Percentiles rank a stretch among this genome's conserved stretches.
Conservation (phyloP, 2,797 vertebrate genomes). For the Xiphophorus birchmanni region DNA sequence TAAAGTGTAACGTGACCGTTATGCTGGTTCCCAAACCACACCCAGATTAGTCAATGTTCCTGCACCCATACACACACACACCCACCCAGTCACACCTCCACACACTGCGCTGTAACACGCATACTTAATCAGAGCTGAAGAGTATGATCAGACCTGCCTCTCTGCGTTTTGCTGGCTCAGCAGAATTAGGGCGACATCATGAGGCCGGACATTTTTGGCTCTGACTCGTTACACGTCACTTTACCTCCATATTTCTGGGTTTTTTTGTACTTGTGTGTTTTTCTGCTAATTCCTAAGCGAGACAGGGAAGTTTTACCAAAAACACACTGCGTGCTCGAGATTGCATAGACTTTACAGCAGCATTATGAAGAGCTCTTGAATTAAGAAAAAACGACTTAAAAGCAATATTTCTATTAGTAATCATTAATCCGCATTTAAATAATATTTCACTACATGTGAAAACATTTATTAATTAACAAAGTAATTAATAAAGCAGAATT, state of each 20-base stretch:
- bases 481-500: not conserved
- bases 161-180: slow-evolving; percentile 45
- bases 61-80: slow-evolving; percentile 4
- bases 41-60: slow-evolving; percentile 28
- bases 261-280: not conserved
- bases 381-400: not conserved
- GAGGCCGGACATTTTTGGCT: slow-evolving; percentile 18
- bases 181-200: slow-evolving; percentile 17
- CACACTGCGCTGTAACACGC: not conserved
- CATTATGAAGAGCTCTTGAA: not conserved
- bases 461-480: not conserved
- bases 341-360: not conserved
- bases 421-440: not conserved
- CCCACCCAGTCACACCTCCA: slow-evolving; percentile 5
- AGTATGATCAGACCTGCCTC: not conserved
- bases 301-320: not conserved
- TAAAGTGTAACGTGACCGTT: slow-evolving; percentile 33
- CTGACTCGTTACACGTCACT: slow-evolving; percentile 27
- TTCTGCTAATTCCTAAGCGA: not conserved
- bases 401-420: not conserved
- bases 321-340: not conserved
- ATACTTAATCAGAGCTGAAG: slow-evolving; percentile 20
- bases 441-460: not conserved
- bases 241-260: not conserved
- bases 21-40: slow-evolving; percentile 37